Percentiles rank a stretch among this genome's conserved stretches.
phyloP scores from a whole-genome alignment of 2,797 vertebrate species.

The Synaphobranchus kaupii region DNA sequence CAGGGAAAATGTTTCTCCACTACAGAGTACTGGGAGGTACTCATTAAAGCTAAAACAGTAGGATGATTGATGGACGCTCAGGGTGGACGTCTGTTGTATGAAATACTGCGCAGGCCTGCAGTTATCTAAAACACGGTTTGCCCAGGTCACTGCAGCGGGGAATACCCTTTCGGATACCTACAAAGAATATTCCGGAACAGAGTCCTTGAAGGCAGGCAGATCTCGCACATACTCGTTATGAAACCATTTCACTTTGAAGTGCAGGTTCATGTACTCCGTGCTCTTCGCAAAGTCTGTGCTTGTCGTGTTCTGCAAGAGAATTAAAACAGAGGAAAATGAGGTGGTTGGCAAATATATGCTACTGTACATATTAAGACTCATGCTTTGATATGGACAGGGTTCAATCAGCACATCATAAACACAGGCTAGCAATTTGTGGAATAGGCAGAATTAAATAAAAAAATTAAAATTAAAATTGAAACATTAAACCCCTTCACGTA shows the following conservation, averaged over 20 bases:
- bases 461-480: too few species aligned
- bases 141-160: neutral
- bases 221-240: constrained; percentile 97
- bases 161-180: constrained; percentile 75
- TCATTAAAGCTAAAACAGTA: constrained; percentile 2
- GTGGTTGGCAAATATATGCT: constrained; percentile 33
- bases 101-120: neutral
- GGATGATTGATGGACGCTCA: neutral
- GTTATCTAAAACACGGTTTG: neutral
- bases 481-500: too few species aligned
- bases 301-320: constrained; percentile 90
- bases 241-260: constrained; percentile 99
- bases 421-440: neutral
- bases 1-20: neutral
- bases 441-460: neutral
- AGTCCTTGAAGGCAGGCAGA: constrained; percentile 88
- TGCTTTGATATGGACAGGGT: neutral
- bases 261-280: constrained; percentile 99
- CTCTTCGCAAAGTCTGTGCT: constrained; percentile 97
- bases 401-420: neutral
- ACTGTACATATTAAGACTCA: neutral
- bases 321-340: constrained; percentile 31
- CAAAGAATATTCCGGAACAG: constrained; percentile 94
- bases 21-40: neutral
- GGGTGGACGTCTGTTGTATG: neutral